phyloP scores from a whole-genome alignment of 1,140 invertebrate species.

The Neomicropteryx cornuta region DNA sequence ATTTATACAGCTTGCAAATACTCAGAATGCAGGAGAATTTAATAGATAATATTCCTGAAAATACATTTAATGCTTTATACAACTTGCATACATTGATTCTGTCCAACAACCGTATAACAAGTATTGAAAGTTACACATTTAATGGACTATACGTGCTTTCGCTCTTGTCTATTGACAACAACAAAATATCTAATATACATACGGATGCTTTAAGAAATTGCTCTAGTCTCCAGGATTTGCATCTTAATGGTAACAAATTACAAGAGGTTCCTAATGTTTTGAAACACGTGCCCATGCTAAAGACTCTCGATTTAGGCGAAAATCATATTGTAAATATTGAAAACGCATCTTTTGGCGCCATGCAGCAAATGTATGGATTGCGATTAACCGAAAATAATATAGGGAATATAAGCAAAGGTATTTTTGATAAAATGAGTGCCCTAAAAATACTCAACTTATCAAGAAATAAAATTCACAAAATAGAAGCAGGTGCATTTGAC shows the following conservation, averaged over 20 bases:
- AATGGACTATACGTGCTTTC: conserved; percentile 66
- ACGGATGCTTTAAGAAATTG: conserved; percentile 73
- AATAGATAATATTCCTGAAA: conserved; percentile 68
- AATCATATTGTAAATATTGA: conserved; percentile 76
- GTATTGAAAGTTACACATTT: conserved; percentile 66
- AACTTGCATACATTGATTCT: conserved; percentile 79
- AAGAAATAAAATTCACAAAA: conserved; percentile 71
- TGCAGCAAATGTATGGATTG: conserved; percentile 74
- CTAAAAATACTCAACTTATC: conserved; percentile 83
- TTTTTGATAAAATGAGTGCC: conserved; percentile 72
- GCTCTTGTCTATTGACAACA: conserved; percentile 74
- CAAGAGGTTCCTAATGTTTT: conserved; percentile 75
- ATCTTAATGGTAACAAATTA: conserved; percentile 81
- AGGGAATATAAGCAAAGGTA: conserved; percentile 71
- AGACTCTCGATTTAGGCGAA: conserved; percentile 79
- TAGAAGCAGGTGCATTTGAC: conserved; percentile 80
- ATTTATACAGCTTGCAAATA: conserved; percentile 71
- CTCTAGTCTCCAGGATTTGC: conserved; percentile 74
- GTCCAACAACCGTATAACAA: conserved; percentile 73
- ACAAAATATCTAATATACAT: conserved; percentile 66
- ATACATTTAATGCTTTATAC: conserved; percentile 67
- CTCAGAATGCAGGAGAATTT: conserved; percentile 73
- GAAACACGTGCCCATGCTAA: conserved; percentile 64
- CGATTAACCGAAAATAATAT: conserved; percentile 81
- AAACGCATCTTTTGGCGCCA: conserved; percentile 67